Conservation (phyloP, 2,113 vertebrate genomes). For the Serranochromis macrocephalus region DNA sequence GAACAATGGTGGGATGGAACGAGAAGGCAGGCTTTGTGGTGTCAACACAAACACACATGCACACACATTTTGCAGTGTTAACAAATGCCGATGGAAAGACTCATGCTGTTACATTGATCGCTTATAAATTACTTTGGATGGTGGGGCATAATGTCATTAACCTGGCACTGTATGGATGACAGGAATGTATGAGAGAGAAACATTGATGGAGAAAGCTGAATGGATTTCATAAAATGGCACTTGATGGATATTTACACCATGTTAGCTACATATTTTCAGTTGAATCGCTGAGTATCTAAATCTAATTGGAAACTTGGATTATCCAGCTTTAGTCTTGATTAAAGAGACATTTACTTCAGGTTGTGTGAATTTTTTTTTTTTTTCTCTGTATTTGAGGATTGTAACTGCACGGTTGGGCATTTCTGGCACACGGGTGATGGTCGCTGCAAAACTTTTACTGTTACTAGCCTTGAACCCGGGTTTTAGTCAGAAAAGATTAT, state of each 20-base stretch:
- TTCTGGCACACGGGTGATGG: neutral
- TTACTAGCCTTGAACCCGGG: neutral
- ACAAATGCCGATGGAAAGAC: constrained; percentile 51
- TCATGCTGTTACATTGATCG: constrained; percentile 56
- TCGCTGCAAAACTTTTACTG: neutral
- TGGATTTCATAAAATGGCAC: constrained; percentile 34
- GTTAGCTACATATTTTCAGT: constrained; percentile 41
- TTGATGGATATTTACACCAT: constrained; percentile 48
- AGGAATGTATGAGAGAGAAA: constrained; percentile 43
- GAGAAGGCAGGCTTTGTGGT: neutral
- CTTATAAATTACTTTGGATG: constrained; percentile 57
- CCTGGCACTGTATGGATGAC: constrained; percentile 49
- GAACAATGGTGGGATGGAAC: neutral
- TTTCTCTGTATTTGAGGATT: neutral
- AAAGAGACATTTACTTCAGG: neutral
- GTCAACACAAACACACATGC: neutral
- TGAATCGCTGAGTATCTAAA: neutral
- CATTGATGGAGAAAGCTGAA: constrained; percentile 31
- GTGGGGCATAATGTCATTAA: constrained; percentile 54
- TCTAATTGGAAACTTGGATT: constrained; percentile 30
- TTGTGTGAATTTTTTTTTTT: neutral
- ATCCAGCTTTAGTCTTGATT: neutral
- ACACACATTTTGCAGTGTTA: constrained; percentile 36
- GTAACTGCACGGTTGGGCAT: neutral
- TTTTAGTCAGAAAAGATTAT: neutral